A percentile compares a stretch with the other conserved stretches of the same genome.
Conservation (phyloP, 2,113 vertebrate genomes). For the Colistium nudipinnis region DNA sequence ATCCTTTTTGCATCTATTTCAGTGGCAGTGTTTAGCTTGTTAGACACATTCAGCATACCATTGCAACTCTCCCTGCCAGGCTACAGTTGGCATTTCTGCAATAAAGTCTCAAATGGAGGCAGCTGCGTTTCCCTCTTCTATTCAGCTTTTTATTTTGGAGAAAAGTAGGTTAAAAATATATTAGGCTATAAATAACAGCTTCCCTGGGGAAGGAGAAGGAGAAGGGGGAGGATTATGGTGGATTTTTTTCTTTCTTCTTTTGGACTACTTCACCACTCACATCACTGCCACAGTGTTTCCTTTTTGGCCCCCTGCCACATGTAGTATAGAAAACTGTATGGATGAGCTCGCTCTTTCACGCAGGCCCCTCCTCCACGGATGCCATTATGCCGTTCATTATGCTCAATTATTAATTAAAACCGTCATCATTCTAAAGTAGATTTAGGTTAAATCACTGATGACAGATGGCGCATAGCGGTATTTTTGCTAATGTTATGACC, state of each 20-base stretch:
- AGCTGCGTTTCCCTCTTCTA: conserved; percentile 33
- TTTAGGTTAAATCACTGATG: neutral
- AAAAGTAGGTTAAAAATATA: conserved; percentile 78
- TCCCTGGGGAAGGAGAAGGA: conserved; percentile 54
- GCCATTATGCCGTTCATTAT: neutral
- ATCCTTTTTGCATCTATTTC: neutral
- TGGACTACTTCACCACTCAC: conserved; percentile 64
- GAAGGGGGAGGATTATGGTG: conserved; percentile 62
- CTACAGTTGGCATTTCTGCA: conserved; percentile 31
- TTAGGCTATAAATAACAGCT: conserved; percentile 74
- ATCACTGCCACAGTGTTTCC: conserved; percentile 52
- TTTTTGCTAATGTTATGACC: neutral
- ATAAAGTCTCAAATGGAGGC: conserved; percentile 37
- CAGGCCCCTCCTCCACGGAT: neutral
- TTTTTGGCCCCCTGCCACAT: conserved; percentile 61
- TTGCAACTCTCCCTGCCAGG: conserved; percentile 41
- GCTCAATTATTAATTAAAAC: neutral
- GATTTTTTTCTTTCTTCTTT: conserved; percentile 55
- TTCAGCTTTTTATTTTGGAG: conserved; percentile 51
- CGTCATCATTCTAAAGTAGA: neutral
- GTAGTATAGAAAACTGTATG: conserved; percentile 41
- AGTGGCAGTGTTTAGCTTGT: conserved; percentile 15
- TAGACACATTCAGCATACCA: conserved; percentile 43
- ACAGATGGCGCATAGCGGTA: neutral
- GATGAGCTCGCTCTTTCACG: neutral